These are phyloP conservation scores for Lysandra coridon DNA, from an alignment of 2,888 invertebrate genomes.

Conservation along the genomic window DNA sequence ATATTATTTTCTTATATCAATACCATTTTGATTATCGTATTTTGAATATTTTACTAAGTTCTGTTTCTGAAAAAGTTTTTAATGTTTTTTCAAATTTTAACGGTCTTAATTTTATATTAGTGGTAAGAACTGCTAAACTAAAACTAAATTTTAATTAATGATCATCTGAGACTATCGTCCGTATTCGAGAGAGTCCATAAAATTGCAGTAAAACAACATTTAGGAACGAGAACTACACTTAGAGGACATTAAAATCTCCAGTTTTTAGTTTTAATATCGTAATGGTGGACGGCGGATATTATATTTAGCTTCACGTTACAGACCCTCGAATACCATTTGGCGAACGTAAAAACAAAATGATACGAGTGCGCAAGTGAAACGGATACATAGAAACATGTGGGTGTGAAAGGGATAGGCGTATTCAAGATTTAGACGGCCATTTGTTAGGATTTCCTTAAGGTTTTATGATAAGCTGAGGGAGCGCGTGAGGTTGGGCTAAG, in stretches of 20 bases:
- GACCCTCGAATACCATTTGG: slow-evolving; percentile 24
- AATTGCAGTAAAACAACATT: not conserved
- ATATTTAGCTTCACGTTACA: slow-evolving; percentile 22
- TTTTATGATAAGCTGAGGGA: slow-evolving; percentile 51
- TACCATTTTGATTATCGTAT: not conserved
- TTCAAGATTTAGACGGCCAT: slow-evolving; percentile 39
- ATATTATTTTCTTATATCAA: not conserved
- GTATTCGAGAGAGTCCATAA: not conserved
- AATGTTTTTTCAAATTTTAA: not conserved
- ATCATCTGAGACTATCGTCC: not conserved
- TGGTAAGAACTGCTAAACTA: not conserved
- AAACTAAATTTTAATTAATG: not conserved
- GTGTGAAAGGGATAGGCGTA: slow-evolving; percentile 34
- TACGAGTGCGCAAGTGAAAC: slow-evolving; percentile 28
- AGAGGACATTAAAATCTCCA: not conserved
- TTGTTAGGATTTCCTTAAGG: slow-evolving; percentile 41
- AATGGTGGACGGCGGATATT: slow-evolving; percentile 11
- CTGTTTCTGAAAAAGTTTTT: not conserved
- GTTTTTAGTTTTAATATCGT: slow-evolving; percentile 26
- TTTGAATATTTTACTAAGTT: not conserved
- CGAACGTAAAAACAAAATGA: slow-evolving; percentile 15
- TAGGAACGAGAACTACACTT: slow-evolving; percentile 4
- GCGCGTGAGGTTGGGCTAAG: slow-evolving; percentile 46
- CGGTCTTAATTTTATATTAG: not conserved
- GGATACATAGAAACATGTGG: slow-evolving; percentile 11